Percentiles rank a stretch among this genome's conserved stretches.
Conservation (phyloP, 2,888 invertebrate species). For the Pseudococcus longispinus region DNA sequence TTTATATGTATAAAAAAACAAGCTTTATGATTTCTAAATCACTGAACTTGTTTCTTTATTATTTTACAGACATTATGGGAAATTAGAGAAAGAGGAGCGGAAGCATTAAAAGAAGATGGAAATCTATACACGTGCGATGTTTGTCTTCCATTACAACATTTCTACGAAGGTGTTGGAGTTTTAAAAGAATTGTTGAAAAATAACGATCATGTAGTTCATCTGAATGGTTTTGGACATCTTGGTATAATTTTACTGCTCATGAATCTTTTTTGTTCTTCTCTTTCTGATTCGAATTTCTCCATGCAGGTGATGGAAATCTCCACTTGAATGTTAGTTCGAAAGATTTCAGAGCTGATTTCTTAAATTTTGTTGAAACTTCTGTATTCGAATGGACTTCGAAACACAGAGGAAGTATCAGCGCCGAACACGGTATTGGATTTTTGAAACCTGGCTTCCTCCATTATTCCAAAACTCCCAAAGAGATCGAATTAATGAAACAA, state of each 20-base stretch:
- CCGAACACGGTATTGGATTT: constrained; percentile 96
- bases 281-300: not conserved
- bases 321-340: constrained; percentile 81
- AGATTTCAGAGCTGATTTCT: constrained; percentile 65
- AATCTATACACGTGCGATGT: constrained; percentile 96
- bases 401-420: constrained; percentile 86
- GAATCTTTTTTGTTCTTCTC: not conserved
- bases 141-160: constrained; percentile 82
- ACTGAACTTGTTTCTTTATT: not conserved
- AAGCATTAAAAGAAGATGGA: constrained; percentile 77
- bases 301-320: constrained; percentile 86
- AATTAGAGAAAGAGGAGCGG: constrained; percentile 83
- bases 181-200: constrained; percentile 72
- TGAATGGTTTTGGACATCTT: constrained; percentile 90
- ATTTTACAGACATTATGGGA: constrained; percentile 72
- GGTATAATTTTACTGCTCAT: constrained; percentile 67
- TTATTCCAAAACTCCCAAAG: constrained; percentile 77
- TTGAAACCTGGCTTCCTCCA: constrained; percentile 80
- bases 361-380: constrained; percentile 74
- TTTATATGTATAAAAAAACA: too few relatives aligned
- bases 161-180: constrained; percentile 82
- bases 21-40: too few relatives aligned
- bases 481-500: constrained; percentile 78
- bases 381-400: constrained; percentile 84
- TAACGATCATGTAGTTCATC: constrained; percentile 24